Conservation (phyloP, 1,140 invertebrate species). For the Procambarus clarkii region DNA sequence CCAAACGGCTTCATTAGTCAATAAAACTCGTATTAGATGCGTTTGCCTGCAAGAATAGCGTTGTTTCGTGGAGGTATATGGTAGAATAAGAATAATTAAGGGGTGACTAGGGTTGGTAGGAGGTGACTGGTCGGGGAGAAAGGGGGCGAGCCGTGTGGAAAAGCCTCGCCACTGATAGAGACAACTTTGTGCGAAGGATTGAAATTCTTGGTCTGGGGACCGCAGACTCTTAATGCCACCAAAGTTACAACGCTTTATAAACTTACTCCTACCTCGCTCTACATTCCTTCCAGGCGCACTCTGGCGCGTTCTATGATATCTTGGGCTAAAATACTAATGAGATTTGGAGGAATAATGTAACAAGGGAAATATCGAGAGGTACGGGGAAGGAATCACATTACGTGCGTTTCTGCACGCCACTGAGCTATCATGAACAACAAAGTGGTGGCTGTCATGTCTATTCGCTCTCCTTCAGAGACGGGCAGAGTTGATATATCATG, state of each 20-base stretch:
- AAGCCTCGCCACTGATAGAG: constrained; percentile 19
- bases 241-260: neutral
- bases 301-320: neutral
- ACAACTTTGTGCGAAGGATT: constrained; percentile 62
- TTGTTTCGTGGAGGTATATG: neutral
- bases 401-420: constrained; percentile 34
- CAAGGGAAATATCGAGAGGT: neutral
- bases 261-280: neutral
- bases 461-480: no score
- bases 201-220: constrained; percentile 56
- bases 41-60: neutral
- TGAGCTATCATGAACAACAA: neutral
- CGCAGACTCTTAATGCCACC: constrained; percentile 36
- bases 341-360: neutral
- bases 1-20: neutral
- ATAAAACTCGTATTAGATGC: no score
- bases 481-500: no score
- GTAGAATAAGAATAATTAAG: neutral
- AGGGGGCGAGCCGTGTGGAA: constrained; percentile 11
- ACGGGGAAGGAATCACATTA: constrained; percentile 31
- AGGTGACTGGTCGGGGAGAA: constrained; percentile 39
- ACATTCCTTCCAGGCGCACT: neutral
- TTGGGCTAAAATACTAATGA: neutral
- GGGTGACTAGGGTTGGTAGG: constrained; percentile 22
- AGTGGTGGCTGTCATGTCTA: no score